Base-by-base conservation (phyloP, 2,113 vertebrate species). In the Sterna hirundo region DNA sequence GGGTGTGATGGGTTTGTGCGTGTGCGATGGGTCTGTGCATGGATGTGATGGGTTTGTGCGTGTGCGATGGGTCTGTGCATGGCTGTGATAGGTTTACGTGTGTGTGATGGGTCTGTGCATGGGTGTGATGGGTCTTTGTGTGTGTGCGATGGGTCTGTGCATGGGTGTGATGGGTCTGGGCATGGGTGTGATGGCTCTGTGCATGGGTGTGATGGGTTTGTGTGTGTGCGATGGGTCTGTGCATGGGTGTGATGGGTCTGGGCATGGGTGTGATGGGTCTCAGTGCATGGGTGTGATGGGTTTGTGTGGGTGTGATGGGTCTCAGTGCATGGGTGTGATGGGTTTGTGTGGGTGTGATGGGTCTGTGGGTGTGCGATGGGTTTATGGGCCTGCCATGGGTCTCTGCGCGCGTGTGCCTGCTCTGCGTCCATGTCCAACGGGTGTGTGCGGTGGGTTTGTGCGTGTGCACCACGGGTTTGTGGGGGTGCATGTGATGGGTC, bases 171-270 rank as follows among this genome's bases (percentile, higher is more conserved):
- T n/a, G n/a, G 27, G 38, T 30, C 11, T 65, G 15, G 26, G 6
- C 7, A 15, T 46, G 64, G 11, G 27, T 30, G 17, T 11, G 11
- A 3, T 34, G 40, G 29, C 27, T 42, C 3, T 34, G 8, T 15
- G n/a, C 5, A 15, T 23, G 36, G 10, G 12, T 29, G 22, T 13
- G 34, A 5, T 34, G 23, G 29, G 18, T 38, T 11, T 46, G 52
- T 17, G 20, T 8, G 17, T 16, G 4, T 29, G 22, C 6, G 2
- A 0, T 23, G 90, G 42, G 8, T 47, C 15, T 60, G 29, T 42
- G 71, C 3, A 0, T 2, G 0, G 9, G 5, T 3, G 8, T 6
- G 30, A 3, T 30, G n/a, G 20, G 15, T 16, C 2, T 64, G 46
- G 27, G 34, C 3, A 6, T 11, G 36, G 19, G 13, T 32, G 13